Evolutionary conservation across 2,888 invertebrate species (phyloP).

Genomic region (Lepas anatifera): DNA sequence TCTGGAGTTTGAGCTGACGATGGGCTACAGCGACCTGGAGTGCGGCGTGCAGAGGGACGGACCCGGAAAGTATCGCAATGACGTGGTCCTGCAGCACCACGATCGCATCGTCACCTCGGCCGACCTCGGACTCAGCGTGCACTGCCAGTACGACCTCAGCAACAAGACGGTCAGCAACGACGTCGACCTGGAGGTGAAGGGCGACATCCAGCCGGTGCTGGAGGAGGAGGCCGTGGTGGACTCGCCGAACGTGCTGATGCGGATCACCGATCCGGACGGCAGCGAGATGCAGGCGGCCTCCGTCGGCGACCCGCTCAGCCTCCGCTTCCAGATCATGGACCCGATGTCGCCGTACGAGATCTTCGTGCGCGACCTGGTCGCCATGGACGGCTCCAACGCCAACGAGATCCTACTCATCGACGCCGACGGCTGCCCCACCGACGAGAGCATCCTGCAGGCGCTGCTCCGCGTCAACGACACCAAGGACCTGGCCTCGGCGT

Average conservation of each 20-base stretch:
- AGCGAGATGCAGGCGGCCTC: conserved; percentile 76
- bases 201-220: conserved; percentile 71
- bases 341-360: conserved; percentile 89
- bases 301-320: conserved; percentile 81
- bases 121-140: conserved; percentile 82
- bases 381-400: conserved; percentile 85
- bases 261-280: conserved; percentile 45
- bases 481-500: conserved; percentile 72
- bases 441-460: conserved; percentile 87
- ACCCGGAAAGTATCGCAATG: conserved; percentile 73
- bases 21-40: conserved; percentile 84
- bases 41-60: conserved; percentile 85
- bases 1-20: conserved; percentile 77
- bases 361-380: conserved; percentile 84
- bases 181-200: conserved; percentile 59
- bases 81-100: conserved; percentile 82
- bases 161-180: conserved; percentile 90
- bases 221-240: conserved; percentile 83
- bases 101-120: conserved; percentile 90
- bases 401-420: conserved; percentile 87
- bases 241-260: conserved; percentile 87
- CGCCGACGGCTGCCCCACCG: conserved; percentile 81
- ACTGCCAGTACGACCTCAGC: conserved; percentile 86
- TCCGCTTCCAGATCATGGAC: conserved; percentile 84
- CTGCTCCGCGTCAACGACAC: conserved; percentile 61